Base-by-base conservation (phyloP, 1,140 invertebrate genomes). In the Apis cerana region DNA sequence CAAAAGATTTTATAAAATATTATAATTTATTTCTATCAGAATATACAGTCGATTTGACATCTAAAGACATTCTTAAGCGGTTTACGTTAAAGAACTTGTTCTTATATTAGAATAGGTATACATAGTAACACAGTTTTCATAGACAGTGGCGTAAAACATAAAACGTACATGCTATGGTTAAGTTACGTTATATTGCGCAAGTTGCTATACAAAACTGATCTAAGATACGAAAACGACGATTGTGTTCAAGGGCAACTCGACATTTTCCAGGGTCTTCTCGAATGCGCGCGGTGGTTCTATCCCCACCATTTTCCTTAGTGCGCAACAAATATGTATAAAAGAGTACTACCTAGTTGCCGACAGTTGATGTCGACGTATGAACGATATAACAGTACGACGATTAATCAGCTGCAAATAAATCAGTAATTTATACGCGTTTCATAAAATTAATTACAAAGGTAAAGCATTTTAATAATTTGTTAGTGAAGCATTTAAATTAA, bases 281-380 rank as follows among this genome's bases (percentile, higher is more conserved):
- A 71, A 80, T 52, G n/a, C 23, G n/a, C 23, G 19, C 10, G 52
- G 21, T 21, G 12, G 64, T 19, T n/a, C 1, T 59, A 11, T 17
- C 56, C 68, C 68, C 77, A 72, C 68, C 17, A 72, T 15, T 8
- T 11, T 43, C 0, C 8, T 4, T 62, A 62, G 13, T 72, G 48
- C 19, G 21, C 48, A 70, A 72, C 68, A 68, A 68, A 77, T 76
- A 54, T 27, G 17, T 71, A 71, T 62, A 80, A 71, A 43, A 71
- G 68, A 17, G 48, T 71, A 62, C 12, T 62, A 48, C 58, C n/a
- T 50, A 19, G 77, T 33, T 71, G 68, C 13, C 19, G 23, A 10
- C 23, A 5, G 23, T 62, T 54, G 58, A 80, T 80, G 71, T 56
- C 33, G 33, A 80, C 23, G 23, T 71, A 10, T 62, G 48, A 71